A percentile compares a stretch with the other conserved stretches of the same genome.
Conservation (phyloP, 2,888 invertebrate genomes). For the Nemurella pictetii region DNA sequence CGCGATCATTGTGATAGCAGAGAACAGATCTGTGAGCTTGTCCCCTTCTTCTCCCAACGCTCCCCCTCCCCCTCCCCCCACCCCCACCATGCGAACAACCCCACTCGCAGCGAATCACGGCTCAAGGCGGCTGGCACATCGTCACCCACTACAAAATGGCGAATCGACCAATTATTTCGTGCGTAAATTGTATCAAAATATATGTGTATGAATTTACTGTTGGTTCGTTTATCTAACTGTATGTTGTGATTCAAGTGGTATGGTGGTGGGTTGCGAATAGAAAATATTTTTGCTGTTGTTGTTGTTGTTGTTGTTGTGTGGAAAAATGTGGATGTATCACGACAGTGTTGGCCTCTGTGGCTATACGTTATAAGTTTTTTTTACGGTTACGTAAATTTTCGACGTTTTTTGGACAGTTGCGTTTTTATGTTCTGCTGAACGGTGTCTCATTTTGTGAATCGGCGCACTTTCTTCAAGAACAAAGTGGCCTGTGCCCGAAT, state of each 20-base stretch:
- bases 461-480: too few relatives aligned
- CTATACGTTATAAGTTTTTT: too few relatives aligned
- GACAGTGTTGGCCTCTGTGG: too few relatives aligned
- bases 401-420: too few relatives aligned
- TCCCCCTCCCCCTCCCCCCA: constrained; percentile 1
- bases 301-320: neutral
- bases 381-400: too few relatives aligned
- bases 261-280: neutral
- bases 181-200: neutral
- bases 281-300: neutral
- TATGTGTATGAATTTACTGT: neutral
- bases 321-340: neutral
- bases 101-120: constrained; percentile 20
- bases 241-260: neutral
- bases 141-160: constrained; percentile 29
- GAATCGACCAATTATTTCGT: constrained; percentile 6
- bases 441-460: too few relatives aligned
- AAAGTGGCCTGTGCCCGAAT: too few relatives aligned
- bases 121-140: neutral
- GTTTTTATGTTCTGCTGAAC: too few relatives aligned
- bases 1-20: neutral
- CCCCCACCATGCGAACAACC: neutral
- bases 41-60: neutral
- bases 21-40: neutral
- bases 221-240: neutral